A percentile compares a stretch with the other conserved stretches of the same genome.
These are phyloP conservation scores for Hydrotaea cyrtoneurina DNA, from an alignment of 2,888 invertebrate species.

Conservation along the genomic window DNA sequence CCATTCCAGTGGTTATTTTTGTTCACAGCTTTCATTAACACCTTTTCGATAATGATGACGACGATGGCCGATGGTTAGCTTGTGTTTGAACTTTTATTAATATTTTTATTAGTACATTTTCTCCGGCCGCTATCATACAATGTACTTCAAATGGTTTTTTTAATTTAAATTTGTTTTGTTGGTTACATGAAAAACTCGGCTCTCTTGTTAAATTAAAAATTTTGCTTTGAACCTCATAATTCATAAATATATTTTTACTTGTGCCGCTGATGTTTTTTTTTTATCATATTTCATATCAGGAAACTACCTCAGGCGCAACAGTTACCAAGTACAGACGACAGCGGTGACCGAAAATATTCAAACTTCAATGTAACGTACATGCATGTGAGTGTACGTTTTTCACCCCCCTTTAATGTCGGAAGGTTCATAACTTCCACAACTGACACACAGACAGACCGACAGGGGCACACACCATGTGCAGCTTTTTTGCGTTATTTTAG, in stretches of 20 bases:
- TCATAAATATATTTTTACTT: neutral
- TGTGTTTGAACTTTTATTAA: no score
- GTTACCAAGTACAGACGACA: conserved; percentile 31
- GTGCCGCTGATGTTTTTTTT: no score
- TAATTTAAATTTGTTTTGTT: no score
- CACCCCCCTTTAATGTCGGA: neutral
- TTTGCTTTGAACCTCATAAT: no score
- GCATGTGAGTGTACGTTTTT: neutral
- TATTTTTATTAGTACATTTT: no score
- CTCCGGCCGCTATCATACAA: no score
- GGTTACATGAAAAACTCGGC: no score
- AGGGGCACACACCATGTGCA: neutral
- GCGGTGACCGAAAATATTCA: neutral
- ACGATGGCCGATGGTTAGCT: neutral
- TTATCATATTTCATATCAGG: neutral
- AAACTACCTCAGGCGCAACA: conserved; percentile 49
- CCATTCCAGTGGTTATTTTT: neutral
- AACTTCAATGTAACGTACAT: neutral
- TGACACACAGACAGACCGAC: neutral
- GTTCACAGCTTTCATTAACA: neutral
- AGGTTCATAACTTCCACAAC: neutral
- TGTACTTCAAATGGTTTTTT: no score
- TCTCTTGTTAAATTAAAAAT: no score
- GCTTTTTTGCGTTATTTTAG: conserved; percentile 13
- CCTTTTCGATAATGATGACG: neutral